Conservation (phyloP, 2,797 vertebrate species). For the Megalops cyprinoides region DNA sequence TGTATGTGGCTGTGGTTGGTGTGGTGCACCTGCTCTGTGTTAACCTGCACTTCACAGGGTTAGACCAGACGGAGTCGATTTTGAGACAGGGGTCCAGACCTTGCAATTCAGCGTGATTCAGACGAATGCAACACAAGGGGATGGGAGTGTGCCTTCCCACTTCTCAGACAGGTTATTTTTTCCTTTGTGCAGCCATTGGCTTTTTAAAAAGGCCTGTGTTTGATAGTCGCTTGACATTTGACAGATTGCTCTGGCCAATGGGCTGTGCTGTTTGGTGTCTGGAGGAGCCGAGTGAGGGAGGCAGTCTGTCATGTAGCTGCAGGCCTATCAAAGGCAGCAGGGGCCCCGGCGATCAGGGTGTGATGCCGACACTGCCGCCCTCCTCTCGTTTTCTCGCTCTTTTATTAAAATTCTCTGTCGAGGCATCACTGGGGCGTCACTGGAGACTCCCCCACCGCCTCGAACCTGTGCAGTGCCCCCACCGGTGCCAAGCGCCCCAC, state of each 20-base stretch:
- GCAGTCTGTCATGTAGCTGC: slow-evolving; percentile 68
- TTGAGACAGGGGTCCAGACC: background rate
- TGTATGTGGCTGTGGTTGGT: no score
- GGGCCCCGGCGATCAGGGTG: no score
- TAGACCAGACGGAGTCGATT: background rate
- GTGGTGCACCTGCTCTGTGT: slow-evolving; percentile 3
- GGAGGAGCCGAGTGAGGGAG: background rate
- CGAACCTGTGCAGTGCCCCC: slow-evolving; percentile 41
- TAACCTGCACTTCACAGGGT: background rate
- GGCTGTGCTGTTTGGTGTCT: slow-evolving; percentile 39
- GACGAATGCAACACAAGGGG: background rate
- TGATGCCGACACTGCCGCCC: slow-evolving; percentile 55
- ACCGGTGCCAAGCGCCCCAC: slow-evolving; percentile 51
- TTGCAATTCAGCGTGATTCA: background rate
- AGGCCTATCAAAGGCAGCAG: slow-evolving; percentile 69
- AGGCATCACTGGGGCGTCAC: slow-evolving; percentile 60
- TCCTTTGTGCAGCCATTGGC: slow-evolving; percentile 31
- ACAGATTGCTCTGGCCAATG: slow-evolving; percentile 79
- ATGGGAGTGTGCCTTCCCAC: background rate
- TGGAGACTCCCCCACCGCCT: no score
- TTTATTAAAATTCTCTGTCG: slow-evolving; percentile 54
- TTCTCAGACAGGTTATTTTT: slow-evolving; percentile 25
- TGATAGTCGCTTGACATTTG: slow-evolving; percentile 81
- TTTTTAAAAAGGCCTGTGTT: slow-evolving; percentile 67
- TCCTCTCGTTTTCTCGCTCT: slow-evolving; percentile 37